A percentile compares a stretch with the other conserved stretches of the same genome.
phyloP scores from a whole-genome alignment of 2,113 vertebrate species.

The Elanus axillaris region DNA sequence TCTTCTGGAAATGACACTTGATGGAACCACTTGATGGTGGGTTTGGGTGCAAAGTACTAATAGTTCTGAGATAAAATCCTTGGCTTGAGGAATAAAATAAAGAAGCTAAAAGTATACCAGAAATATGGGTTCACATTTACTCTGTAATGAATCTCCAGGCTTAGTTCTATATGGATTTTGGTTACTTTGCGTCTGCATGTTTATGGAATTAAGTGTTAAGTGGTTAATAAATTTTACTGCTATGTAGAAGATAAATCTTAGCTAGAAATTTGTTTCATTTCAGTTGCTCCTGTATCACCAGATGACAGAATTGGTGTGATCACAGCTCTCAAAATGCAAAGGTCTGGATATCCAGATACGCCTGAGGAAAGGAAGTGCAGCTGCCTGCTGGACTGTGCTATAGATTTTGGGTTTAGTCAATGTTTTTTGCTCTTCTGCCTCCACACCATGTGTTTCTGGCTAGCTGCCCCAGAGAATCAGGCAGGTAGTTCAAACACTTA shows the following conservation, averaged over 20 bases:
- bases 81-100: background rate
- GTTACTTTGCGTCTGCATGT: background rate
- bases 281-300: background rate
- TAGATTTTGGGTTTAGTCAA: background rate
- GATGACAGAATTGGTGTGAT: background rate
- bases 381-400: background rate
- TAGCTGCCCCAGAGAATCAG: background rate
- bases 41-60: background rate
- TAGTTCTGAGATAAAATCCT: background rate
- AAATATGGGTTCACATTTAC: background rate
- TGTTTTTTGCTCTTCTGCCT: background rate
- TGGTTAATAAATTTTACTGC: background rate
- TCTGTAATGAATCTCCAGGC: background rate
- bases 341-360: background rate
- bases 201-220: background rate
- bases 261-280: background rate
- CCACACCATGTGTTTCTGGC: background rate
- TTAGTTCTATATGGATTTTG: background rate
- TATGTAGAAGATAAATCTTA: background rate
- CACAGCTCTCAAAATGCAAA: background rate
- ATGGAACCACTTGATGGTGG: background rate
- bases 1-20: background rate
- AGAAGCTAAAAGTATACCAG: background rate
- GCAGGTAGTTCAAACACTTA: background rate
- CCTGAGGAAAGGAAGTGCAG: background rate